These are phyloP conservation scores for Cardiocondyla obscurior DNA, from an alignment of 1,140 invertebrate genomes.

Conservation along the genomic window DNA sequence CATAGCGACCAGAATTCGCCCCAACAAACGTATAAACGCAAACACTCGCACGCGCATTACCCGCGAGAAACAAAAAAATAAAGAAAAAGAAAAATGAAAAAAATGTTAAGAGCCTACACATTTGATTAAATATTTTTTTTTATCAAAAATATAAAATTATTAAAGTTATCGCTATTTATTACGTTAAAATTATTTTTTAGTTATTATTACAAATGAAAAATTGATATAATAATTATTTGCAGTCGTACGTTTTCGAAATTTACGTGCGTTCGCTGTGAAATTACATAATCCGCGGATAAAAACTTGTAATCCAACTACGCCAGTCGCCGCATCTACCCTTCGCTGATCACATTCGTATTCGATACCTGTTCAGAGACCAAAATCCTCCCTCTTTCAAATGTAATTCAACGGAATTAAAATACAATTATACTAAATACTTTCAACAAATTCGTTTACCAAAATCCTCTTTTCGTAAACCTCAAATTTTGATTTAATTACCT, in stretches of 20 bases:
- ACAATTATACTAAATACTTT: neutral
- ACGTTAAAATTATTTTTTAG: too few species aligned
- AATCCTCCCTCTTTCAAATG: neutral
- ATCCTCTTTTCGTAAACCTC: neutral
- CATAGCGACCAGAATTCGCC: conserved; percentile 38
- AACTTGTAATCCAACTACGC: neutral
- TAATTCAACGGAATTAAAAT: neutral
- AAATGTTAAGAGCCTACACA: too few species aligned
- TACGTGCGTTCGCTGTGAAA: neutral
- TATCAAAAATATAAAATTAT: conserved; percentile 29
- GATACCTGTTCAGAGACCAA: neutral
- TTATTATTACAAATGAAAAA: too few species aligned
- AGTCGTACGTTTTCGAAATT: neutral
- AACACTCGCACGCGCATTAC: conserved; percentile 23
- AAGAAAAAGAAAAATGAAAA: neutral
- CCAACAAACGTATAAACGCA: neutral
- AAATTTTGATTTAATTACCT: neutral
- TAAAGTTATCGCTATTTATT: too few species aligned
- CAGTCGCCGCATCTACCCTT: neutral
- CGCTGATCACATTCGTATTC: neutral
- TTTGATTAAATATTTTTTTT: too few species aligned
- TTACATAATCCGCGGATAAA: conserved; percentile 19
- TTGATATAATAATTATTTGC: too few species aligned
- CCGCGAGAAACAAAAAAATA: neutral
- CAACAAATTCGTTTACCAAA: neutral